Base-by-base conservation (phyloP, 2,797 vertebrate species). In the Sphaeramia orbicularis region DNA sequence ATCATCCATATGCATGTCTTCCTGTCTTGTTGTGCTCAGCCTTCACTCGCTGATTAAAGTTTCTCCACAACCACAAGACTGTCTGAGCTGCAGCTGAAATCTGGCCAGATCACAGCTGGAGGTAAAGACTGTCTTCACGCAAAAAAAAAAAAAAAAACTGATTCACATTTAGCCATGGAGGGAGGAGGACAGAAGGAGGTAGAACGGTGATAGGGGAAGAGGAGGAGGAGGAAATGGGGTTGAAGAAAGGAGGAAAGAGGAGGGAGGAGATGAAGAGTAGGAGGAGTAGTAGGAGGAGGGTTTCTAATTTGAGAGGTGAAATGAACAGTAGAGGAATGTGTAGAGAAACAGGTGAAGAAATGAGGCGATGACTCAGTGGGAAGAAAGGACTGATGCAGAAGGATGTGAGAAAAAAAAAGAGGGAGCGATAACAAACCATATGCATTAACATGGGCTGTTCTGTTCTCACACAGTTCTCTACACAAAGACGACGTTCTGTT, bases 51-150 rank as follows among this genome's bases (percentile, higher is more conserved):
- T 49, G 51, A 50, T 56, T 6, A 18, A 70, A 41, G 57, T 59
- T 55, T 36, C 67, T 38, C 43, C 63, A 24, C 56, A 24, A 0
- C 48, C 55, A 50, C 18, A 0, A 12, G 44, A 38, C n/a, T 9
- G 37, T 58, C 53, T 51, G 49, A 8, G 76, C 73, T 11, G 57
- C 58, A 35, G 60, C 65, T 38, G 24, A 70, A 78, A 84, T 32
- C 9, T 74, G 74, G 54, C 58, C 74, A 71, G 41, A 83, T 86
- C 70, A 50, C 81, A 74, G 81, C 80, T 71, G 80, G 75, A 69
- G 44, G 61, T 65, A 61, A 66, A 73, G 32, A 30, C 7, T 27
- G 32, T 7, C 59, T 47, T 60, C 1, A 49, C 2, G 1, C n/a
- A n/a, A n/a, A n/a, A n/a, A n/a, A n/a, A n/a, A n/a, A n/a, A 11